Percentiles rank a stretch among this genome's conserved stretches.
Conservation (phyloP, 2,113 vertebrate genomes). For the Gobio gobio region DNA sequence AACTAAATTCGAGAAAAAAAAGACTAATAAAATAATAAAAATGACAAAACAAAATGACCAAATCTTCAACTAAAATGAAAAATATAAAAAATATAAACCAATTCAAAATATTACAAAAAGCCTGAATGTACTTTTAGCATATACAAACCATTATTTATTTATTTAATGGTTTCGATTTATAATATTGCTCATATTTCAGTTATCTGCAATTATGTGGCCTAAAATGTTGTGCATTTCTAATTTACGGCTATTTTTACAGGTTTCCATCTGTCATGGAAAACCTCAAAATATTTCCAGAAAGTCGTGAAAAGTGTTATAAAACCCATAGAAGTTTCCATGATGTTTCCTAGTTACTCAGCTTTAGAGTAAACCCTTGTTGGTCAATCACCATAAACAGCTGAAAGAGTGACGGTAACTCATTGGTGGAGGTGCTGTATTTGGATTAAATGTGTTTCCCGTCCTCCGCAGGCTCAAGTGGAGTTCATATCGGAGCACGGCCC, state of each 20-base stretch:
- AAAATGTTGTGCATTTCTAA: neutral
- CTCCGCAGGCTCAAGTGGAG: slow-evolving; percentile 81
- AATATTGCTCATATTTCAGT: neutral
- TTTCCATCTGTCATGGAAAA: neutral
- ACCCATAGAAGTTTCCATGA: too few relatives aligned
- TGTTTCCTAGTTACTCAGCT: too few relatives aligned
- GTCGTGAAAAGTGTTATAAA: too few relatives aligned
- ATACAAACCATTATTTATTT: neutral
- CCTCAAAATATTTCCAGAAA: neutral
- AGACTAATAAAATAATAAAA: too few relatives aligned
- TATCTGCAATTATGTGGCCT: neutral
- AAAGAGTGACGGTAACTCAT: too few relatives aligned
- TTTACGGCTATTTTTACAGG: neutral
- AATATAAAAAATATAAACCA: neutral
- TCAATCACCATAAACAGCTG: neutral
- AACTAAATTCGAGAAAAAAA: too few relatives aligned
- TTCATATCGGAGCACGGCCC: slow-evolving; percentile 87
- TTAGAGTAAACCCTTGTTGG: neutral
- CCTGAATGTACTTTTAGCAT: neutral
- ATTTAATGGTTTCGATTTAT: neutral
- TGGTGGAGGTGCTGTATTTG: neutral
- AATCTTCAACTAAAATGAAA: too few relatives aligned
- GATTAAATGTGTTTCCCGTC: neutral
- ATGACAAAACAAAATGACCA: too few relatives aligned
- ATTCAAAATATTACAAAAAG: neutral